Evolutionary conservation across 2,888 invertebrate genomes (phyloP), one percentile per base, ranked within the genome.

Genomic region (Charanyca ferruginea): DNA sequence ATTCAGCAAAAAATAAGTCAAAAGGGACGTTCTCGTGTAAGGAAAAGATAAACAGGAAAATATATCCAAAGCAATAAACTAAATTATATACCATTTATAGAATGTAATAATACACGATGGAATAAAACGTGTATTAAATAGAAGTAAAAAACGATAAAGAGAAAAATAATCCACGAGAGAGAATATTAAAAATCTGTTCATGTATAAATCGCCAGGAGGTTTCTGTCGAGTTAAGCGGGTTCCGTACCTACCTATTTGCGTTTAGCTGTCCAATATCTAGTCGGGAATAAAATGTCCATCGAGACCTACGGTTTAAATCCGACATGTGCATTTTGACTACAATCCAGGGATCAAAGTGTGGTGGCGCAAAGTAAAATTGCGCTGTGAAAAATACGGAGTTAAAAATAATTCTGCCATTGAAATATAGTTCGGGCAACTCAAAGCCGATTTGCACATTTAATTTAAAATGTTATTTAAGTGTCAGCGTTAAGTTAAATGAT

Each of bases 251-350:
- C 68, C 75, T 81, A 84, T 84, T 82, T 85, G 72, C 73, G 54
- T 83, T 78, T 79, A 76, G 73, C 71, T 74, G 69, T 81, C 77
- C 75, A 73, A 79, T 81, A 79, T 79, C 55, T 70, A 78, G 77
- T 74, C 48, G 57, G 63, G 72, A 84, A 85, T 84, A 83, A 82
- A 81, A 64, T 79, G 62, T 73, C 69, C 70, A 66, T 69, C 75
- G 70, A 73, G 75, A 81, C 69, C 71, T 73, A 58, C 55, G 73
- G 65, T 70, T 81, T 80, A 85, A 84, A 85, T 82, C 84, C 79
- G 73, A 85, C 90, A 86, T 85, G 84, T 89, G 85, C 85, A 86
- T 87, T 90, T 89, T 84, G 83, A 87, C 87, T 88, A 78, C 74
- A 83, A 83, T 78, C 78, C 74, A 35, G 65, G 83, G 87, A 87